A percentile compares a stretch with the other conserved stretches of the same genome.
Conservation (phyloP, 53 echinoderm and acorn worm species). For the Pentamera pediparva region DNA sequence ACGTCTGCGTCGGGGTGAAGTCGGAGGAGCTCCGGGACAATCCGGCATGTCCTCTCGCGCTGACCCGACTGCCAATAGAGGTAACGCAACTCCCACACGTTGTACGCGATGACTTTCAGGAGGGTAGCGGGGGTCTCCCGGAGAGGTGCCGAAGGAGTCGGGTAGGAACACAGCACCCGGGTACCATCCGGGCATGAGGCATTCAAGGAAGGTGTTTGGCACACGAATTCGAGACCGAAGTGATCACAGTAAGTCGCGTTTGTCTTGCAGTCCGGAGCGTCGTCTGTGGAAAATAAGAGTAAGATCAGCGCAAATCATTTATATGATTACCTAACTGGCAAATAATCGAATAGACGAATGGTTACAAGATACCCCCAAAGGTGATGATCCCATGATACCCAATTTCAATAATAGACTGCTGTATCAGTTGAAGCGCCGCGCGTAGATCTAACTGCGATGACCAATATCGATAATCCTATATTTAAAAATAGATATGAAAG, state of each 20-base stretch:
- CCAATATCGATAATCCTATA: too few species aligned
- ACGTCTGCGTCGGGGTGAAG: slow-evolving; percentile 72
- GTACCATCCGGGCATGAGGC: slow-evolving; percentile 43
- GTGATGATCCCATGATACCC: too few species aligned
- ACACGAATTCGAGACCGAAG: slow-evolving; percentile 71
- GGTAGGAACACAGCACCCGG: slow-evolving; percentile 49
- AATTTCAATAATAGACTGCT: too few species aligned
- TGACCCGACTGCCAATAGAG: slow-evolving; percentile 68
- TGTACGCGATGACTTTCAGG: slow-evolving; percentile 65
- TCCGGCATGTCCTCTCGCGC: slow-evolving; percentile 81
- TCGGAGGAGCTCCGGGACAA: slow-evolving; percentile 41
- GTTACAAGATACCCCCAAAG: too few species aligned
- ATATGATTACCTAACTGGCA: neutral
- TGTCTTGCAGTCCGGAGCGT: slow-evolving; percentile 55
- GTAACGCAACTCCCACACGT: slow-evolving; percentile 76
- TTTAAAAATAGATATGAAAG: too few species aligned
- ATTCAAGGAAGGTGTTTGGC: slow-evolving; percentile 39
- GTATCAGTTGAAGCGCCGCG: too few species aligned
- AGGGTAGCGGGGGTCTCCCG: slow-evolving; percentile 54
- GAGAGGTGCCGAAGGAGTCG: slow-evolving; percentile 41
- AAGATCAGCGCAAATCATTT: neutral
- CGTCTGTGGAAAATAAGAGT: slow-evolving; percentile 23
- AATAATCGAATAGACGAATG: too few species aligned
- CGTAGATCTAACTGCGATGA: too few species aligned
- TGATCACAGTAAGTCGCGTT: slow-evolving; percentile 46